phyloP scores from a whole-genome alignment of 2,113 vertebrate species.

The Phylloscopus whistleri region DNA sequence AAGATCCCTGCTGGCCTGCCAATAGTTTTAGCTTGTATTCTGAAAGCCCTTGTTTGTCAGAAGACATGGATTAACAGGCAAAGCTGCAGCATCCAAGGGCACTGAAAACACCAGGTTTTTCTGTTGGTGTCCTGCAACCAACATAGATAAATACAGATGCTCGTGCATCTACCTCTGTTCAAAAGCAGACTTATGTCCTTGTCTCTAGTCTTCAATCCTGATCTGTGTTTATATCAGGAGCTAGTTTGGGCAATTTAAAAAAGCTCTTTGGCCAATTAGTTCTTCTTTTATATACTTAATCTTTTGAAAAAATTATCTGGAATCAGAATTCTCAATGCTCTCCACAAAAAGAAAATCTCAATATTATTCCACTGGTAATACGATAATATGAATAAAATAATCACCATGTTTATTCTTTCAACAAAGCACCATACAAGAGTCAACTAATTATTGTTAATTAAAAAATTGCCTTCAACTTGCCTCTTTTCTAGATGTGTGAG shows the following conservation, averaged over 20 bases:
- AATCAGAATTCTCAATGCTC: neutral
- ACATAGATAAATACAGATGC: neutral
- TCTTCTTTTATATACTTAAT: neutral
- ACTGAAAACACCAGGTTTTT: neutral
- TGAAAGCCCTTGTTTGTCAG: neutral
- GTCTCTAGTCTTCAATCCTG: neutral
- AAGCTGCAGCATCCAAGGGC: neutral
- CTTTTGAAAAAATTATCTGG: neutral
- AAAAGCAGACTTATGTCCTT: neutral
- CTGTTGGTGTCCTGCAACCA: neutral
- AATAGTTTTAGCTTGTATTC: neutral
- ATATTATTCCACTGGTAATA: neutral
- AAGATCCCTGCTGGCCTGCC: neutral
- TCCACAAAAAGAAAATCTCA: neutral
- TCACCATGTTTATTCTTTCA: neutral
- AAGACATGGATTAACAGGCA: neutral
- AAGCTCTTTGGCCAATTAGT: neutral
- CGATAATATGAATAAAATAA: neutral
- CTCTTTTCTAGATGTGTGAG: neutral
- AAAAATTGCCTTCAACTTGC: neutral
- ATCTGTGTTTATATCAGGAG: neutral
- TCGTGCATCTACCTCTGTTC: neutral
- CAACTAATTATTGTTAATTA: neutral
- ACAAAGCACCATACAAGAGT: neutral
- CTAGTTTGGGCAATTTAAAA: neutral